Conservation (phyloP, 2,113 vertebrate genomes). For the Marmota monax region DNA sequence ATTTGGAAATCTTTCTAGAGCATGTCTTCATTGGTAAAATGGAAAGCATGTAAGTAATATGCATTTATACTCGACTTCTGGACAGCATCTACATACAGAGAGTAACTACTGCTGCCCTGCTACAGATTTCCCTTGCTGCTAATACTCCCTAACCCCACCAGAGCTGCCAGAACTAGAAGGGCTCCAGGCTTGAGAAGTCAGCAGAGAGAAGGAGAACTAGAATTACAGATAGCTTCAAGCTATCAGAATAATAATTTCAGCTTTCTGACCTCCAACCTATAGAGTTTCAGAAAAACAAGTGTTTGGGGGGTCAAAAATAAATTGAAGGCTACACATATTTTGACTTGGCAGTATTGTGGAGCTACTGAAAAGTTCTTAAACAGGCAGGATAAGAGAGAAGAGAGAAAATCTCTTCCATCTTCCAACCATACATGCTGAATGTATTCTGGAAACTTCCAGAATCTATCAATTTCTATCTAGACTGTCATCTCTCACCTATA, state of each 20-base stretch:
- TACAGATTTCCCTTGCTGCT: neutral
- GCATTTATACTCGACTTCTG: neutral
- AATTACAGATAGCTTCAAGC: neutral
- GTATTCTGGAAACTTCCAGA: conserved; percentile 18
- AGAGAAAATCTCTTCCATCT: conserved; percentile 45
- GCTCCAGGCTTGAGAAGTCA: conserved; percentile 2
- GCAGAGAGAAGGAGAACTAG: neutral
- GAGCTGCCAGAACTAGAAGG: neutral
- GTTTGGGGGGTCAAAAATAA: neutral
- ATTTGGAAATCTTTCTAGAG: neutral
- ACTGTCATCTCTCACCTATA: neutral
- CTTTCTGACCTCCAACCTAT: neutral
- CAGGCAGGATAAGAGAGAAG: neutral
- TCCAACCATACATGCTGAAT: neutral
- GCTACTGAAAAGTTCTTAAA: conserved; percentile 40
- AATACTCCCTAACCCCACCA: neutral
- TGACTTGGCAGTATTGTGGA: neutral
- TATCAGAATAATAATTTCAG: neutral
- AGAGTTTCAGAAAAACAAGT: neutral
- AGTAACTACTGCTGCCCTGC: neutral
- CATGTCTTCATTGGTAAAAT: conserved; percentile 30
- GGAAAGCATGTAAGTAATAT: conserved; percentile 6
- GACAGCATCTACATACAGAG: neutral
- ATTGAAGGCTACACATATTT: neutral
- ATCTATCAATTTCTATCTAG: conserved; percentile 20